These are phyloP conservation scores for Nesoenas mayeri DNA, from an alignment of 2,113 vertebrate genomes.

Conservation along the genomic window DNA sequence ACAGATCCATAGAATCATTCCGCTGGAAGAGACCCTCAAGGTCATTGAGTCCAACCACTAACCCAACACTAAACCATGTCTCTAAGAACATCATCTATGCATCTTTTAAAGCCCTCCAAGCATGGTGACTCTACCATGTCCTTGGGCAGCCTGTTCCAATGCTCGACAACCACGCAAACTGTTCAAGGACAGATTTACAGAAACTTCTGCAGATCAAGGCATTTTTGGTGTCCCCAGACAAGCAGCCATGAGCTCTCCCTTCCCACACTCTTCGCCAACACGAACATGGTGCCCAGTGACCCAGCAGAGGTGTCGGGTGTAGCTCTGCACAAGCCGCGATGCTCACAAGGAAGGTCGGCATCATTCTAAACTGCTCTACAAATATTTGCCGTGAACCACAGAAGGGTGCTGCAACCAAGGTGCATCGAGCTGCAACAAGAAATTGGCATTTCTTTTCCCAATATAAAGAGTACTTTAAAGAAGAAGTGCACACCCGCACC, in stretches of 20 bases:
- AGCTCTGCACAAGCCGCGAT: background rate
- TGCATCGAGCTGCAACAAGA: background rate
- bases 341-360: background rate
- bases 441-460: background rate
- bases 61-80: too few species aligned
- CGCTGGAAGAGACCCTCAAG: too few species aligned
- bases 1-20: too few species aligned
- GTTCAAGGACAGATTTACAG: too few species aligned
- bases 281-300: accelerated
- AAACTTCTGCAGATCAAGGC: too few species aligned
- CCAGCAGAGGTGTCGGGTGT: background rate
- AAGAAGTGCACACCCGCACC: background rate
- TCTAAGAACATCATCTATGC: too few species aligned
- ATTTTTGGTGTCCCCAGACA: background rate
- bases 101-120: too few species aligned
- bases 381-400: background rate
- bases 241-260: background rate
- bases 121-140: too few species aligned
- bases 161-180: too few species aligned
- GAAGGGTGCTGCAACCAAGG: too few species aligned
- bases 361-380: background rate
- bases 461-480: background rate
- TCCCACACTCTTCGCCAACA: background rate
- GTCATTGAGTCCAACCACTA: too few species aligned
- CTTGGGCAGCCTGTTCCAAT: too few species aligned